phyloP scores from a whole-genome alignment of 2,888 invertebrate species.

The Drosophila imparisetae region DNA sequence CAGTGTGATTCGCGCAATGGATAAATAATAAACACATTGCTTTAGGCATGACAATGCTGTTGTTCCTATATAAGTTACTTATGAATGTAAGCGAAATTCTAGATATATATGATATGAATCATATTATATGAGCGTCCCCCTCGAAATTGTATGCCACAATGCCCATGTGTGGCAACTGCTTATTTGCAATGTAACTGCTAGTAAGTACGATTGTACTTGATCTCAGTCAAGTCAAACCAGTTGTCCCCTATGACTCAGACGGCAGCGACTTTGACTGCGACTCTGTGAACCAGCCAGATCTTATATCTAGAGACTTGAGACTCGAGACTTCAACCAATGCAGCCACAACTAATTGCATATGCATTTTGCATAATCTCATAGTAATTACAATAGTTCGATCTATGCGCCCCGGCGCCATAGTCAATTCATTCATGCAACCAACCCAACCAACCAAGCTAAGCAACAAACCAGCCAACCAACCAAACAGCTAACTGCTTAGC shows the following conservation, averaged over 20 bases:
- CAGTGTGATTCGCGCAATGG: slow-evolving; percentile 1
- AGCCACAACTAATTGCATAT: slow-evolving; percentile 54
- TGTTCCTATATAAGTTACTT: neutral
- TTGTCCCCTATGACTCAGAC: slow-evolving; percentile 69
- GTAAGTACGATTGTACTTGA: slow-evolving; percentile 50
- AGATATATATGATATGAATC: neutral
- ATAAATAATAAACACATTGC: neutral
- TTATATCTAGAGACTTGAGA: slow-evolving; percentile 16
- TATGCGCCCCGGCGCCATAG: slow-evolving; percentile 51
- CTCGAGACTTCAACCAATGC: slow-evolving; percentile 9
- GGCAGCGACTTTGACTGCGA: slow-evolving; percentile 24
- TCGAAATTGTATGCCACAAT: neutral
- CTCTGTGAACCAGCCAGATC: slow-evolving; percentile 7
- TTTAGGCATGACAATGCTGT: neutral
- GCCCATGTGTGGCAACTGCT: slow-evolving; percentile 42
- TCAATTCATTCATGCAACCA: slow-evolving; percentile 63
- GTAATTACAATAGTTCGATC: slow-evolving; percentile 77
- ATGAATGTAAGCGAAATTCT: neutral
- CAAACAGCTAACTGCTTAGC: slow-evolving; percentile 12
- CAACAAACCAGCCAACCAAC: slow-evolving; percentile 5
- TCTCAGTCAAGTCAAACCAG: slow-evolving; percentile 75
- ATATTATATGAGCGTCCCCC: neutral
- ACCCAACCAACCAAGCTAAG: slow-evolving; percentile 2
- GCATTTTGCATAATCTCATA: slow-evolving; percentile 77
- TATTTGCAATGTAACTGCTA: slow-evolving; percentile 49